Evolutionary conservation across 2,888 invertebrate species (phyloP), one percentile per base, ranked within the genome.

Genomic region (Drosophila buzzatii): DNA sequence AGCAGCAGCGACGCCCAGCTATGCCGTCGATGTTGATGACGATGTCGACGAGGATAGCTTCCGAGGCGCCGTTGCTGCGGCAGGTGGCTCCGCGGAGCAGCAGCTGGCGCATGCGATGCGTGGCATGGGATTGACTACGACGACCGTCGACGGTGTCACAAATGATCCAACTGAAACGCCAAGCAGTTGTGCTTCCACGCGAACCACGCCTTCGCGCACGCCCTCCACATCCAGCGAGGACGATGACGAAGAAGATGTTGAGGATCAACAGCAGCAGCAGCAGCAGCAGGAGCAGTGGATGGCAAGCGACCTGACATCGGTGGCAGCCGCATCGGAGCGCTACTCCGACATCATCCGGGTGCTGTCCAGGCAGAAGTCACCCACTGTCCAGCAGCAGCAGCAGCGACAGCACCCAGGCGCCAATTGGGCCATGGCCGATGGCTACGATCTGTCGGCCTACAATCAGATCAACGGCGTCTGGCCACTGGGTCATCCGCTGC

Each of bases 401-500:
- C 5, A 27, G 27, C 27, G 27, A 27, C 58, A 62, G 27, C 62
- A 23, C 14, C 57, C 51, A 16, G 33, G 49, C 5, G 18, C 61
- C 59, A 73, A 41, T 73, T 93, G 91, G 92, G 91, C 92, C 53
- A 89, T 85, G 73, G 85, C 82, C 41, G 93, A 93, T 86, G 91
- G 91, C 75, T 93, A 93, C 58, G 92, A 93, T 90, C 90, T 93
- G 83, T 87, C 83, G 73, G 93, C 92, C 78, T 93, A 92, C 76
- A 92, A 93, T 76, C 94, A 95, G 90, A 91, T 92, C 23, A 93
- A 94, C 73, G 94, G 94, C 35, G 93, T 94, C 66, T 96, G 96
- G 96, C 96, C 96, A 53, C 92, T 94, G 89, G 95, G 95, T 79
- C 95, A 95, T 92, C 96, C 96, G 73, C 93, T 96, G 89, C 96